Evolutionary conservation across 2,888 invertebrate species (phyloP), one percentile per base, ranked within the genome.

Genomic region (Scrobipalpa costella): DNA sequence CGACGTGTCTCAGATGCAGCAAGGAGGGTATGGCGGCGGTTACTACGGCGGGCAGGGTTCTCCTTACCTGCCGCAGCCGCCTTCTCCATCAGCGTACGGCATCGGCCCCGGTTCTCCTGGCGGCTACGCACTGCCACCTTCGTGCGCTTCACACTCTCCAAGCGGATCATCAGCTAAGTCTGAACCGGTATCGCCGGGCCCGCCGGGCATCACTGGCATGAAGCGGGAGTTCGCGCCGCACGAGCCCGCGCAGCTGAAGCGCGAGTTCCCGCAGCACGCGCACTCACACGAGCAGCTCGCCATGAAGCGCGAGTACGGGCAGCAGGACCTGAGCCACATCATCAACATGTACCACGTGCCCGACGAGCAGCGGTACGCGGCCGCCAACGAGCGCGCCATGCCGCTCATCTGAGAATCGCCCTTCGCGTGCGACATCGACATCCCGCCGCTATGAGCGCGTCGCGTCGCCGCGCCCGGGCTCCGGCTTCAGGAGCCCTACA

Each of bases 161-260:
- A 96, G 96, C 83, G 96, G 96, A 72, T 96, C 96, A 69, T 96
- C 96, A 81, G 96, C 97, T 80, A 97, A 97, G 85, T 97, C 97
- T 62, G 97, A 97, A 86, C 96, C 97, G 36, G 96, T 96, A 75
- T 96, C 96, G 63, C 96, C 97, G 60, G 94, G 92, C 88, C 96
- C 93, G 87, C 93, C 90, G 34, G 93, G 75, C 73, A 85, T 89
- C 86, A 92, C 90, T 15, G 93, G 75, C 73, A 85, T 89, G 86
- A 92, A 93, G 74, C 88, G 92, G 68, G 92, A 93, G 79, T 93
- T 85, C 76, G 84, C 80, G 62, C 66, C 84, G 44, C 93, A 93
- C 77, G 93, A 93, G 77, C 90, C 89, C 57, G 73, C 88, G 81
- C 87, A 92, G 84, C 74, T 93, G 83, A 90, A 93, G 82, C 85